A percentile compares a stretch with the other conserved stretches of the same genome.
Conservation (phyloP, 2,888 invertebrate species). For the Drosophila planitibia region DNA sequence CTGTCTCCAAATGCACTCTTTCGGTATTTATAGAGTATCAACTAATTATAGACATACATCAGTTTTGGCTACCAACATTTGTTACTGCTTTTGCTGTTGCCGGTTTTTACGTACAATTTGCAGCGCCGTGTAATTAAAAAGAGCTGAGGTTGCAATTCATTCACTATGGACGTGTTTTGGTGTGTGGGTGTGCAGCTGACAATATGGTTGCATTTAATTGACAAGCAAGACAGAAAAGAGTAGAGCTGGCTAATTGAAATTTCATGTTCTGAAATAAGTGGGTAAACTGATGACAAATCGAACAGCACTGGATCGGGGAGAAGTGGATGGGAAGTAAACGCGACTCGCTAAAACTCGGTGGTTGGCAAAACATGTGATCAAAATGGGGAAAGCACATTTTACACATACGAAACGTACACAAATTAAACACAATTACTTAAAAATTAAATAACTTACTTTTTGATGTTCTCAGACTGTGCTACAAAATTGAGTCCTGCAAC, state of each 20-base stretch:
- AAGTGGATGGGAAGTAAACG: conserved; percentile 1
- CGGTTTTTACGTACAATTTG: conserved; percentile 49
- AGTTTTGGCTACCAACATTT: neutral
- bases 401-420: neutral
- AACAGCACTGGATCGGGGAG: neutral
- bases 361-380: conserved; percentile 3
- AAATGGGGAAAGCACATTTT: neutral
- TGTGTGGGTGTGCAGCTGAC: conserved; percentile 33
- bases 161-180: conserved; percentile 5
- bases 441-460: neutral
- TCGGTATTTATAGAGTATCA: neutral
- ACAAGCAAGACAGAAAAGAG: conserved; percentile 77
- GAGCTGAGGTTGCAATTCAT: conserved; percentile 39
- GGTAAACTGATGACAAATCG: conserved; percentile 34
- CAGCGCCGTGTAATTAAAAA: conserved; percentile 56
- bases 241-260: conserved; percentile 82
- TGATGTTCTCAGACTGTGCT: neutral
- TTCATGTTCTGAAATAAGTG: conserved; percentile 81
- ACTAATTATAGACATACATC: neutral
- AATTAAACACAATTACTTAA: neutral
- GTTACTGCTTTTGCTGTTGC: conserved; percentile 3
- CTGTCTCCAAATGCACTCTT: neutral
- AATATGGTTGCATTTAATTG: conserved; percentile 77
- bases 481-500: neutral
- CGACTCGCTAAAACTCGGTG: conserved; percentile 36